Conservation (phyloP, 2,888 invertebrate species). For the Ditylenchus weischeri region DNA sequence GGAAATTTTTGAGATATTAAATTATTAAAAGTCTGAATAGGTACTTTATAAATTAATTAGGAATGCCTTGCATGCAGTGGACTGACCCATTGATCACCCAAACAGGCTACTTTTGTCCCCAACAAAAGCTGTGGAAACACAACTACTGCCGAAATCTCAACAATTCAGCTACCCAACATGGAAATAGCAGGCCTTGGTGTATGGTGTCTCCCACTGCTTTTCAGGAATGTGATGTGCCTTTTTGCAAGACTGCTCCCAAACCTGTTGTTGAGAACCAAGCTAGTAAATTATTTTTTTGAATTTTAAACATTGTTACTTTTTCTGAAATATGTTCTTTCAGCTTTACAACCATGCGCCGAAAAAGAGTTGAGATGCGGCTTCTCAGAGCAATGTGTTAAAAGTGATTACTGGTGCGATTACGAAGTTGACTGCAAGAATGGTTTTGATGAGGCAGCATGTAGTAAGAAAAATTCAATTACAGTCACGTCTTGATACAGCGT, state of each 20-base stretch:
- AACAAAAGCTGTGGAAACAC: slow-evolving; percentile 32
- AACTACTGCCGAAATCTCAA: slow-evolving; percentile 35
- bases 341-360: slow-evolving; percentile 21
- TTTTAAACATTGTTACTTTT: not conserved
- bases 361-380: slow-evolving; percentile 26
- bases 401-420: slow-evolving; percentile 49
- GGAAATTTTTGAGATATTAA: too few species aligned
- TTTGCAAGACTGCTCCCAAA: slow-evolving; percentile 14
- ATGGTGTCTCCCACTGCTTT: slow-evolving; percentile 30
- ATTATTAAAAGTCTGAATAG: too few species aligned
- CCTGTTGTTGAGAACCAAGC: not conserved
- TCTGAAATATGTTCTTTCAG: not conserved
- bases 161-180: slow-evolving; percentile 1
- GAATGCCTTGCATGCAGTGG: slow-evolving; percentile 42
- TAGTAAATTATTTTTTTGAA: slow-evolving; percentile 6
- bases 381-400: slow-evolving; percentile 37
- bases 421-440: slow-evolving; percentile 49
- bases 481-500: too few species aligned
- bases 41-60: slow-evolving; percentile 20
- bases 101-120: slow-evolving; percentile 25
- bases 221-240: slow-evolving; percentile 32
- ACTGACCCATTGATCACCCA: slow-evolving; percentile 35
- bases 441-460: slow-evolving; percentile 44
- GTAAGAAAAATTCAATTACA: slow-evolving; percentile 18
- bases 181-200: slow-evolving; percentile 25